Percentiles rank a stretch among this genome's conserved stretches.
Conservation (phyloP, 1,140 invertebrate species). For the Orussus abietinus region DNA sequence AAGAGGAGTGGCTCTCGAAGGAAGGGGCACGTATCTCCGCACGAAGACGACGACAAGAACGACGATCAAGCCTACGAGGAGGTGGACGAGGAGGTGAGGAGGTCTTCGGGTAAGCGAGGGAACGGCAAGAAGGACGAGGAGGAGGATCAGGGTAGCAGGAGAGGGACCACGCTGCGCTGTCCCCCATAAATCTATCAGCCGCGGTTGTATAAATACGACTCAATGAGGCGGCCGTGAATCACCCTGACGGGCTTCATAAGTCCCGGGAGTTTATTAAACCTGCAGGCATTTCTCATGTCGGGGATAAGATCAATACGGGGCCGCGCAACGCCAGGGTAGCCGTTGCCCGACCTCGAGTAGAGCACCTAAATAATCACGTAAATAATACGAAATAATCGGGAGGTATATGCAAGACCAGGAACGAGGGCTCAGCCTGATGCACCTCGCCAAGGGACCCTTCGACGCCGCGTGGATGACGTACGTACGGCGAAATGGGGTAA, state of each 20-base stretch:
- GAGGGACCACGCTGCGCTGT: constrained; percentile 51
- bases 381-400: constrained; percentile 39
- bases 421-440: no score
- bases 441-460: no score
- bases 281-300: constrained; percentile 55
- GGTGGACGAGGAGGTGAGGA: constrained; percentile 9
- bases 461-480: no score
- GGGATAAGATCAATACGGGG: constrained; percentile 56
- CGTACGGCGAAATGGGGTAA: no score
- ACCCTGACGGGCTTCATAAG: constrained; percentile 56
- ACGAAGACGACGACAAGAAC: no score
- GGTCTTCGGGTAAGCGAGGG: constrained; percentile 1
- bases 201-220: constrained; percentile 56
- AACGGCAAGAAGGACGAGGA: constrained; percentile 15
- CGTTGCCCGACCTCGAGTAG: constrained; percentile 39
- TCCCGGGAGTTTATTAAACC: constrained; percentile 57
- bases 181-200: constrained; percentile 55
- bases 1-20: no score
- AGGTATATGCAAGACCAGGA: no score
- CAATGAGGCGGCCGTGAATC: constrained; percentile 56
- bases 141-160: constrained; percentile 21
- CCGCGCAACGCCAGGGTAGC: constrained; percentile 42
- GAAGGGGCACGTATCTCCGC: no score
- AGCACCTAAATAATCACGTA: constrained; percentile 37
- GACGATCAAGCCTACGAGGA: no score